Conservation (phyloP, 2,797 vertebrate genomes). For the Oceanodroma leucorhoa region DNA sequence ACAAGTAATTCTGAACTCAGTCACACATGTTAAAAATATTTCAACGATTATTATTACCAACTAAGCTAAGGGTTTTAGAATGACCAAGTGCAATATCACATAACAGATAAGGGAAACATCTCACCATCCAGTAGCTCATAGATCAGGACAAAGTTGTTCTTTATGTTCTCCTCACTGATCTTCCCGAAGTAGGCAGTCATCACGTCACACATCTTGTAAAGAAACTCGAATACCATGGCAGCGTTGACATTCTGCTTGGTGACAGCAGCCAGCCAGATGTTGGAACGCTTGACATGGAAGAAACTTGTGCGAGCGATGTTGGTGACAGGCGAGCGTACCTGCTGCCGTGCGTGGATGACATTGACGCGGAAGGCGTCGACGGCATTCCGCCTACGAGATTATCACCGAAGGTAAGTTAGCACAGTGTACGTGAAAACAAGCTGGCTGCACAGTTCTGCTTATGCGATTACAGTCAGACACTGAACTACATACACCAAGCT, state of each 20-base stretch:
- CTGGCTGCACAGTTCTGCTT: background rate
- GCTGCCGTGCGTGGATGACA: conserved; percentile 97
- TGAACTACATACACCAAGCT: background rate
- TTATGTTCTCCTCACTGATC: conserved; percentile 99
- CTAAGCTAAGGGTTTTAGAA: background rate
- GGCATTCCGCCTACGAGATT: conserved; percentile 86
- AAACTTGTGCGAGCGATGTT: conserved; percentile 99
- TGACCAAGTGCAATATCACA: background rate
- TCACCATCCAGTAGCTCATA: conserved; percentile 97
- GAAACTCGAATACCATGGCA: conserved; percentile 99
- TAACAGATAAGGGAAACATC: background rate
- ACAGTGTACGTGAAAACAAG: rapidly evolving
- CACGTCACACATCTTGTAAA: conserved; percentile 99
- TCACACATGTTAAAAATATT: background rate
- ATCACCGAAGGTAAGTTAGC: background rate
- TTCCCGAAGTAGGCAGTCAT: conserved; percentile 99
- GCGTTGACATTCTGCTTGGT: conserved; percentile 99
- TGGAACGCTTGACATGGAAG: conserved; percentile 98
- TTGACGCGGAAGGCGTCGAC: conserved; percentile 98
- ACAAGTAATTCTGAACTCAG: background rate
- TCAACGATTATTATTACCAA: background rate
- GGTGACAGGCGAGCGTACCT: conserved; percentile 97
- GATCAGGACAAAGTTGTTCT: conserved; percentile 99
- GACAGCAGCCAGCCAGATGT: conserved; percentile 99
- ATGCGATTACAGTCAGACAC: background rate